Base-by-base conservation (phyloP, 2,888 invertebrate genomes). In the Napeogenes sylphis region DNA sequence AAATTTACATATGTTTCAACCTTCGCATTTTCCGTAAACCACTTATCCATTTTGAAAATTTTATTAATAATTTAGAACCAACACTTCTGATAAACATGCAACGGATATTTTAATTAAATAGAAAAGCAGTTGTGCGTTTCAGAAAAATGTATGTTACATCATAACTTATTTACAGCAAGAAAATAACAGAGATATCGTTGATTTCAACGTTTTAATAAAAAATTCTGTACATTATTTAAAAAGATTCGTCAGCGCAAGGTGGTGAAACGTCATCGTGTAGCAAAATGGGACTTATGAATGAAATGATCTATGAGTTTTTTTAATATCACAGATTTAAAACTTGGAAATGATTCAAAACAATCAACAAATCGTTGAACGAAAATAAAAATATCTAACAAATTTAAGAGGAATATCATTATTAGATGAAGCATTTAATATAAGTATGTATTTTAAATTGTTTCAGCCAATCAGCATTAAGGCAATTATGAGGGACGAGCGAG, bases 401-500 rank as follows among this genome's bases (percentile, higher is more conserved):
- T 42, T 35, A 5, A 35, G 35, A 35, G 6, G 35, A 35, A 35
- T 5, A 35, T 35, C 6, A 35, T 35, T 35, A 35, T 35, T 35
- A 35, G 2, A 35, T 35, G 35, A 35, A 6, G 10, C 10, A 2
- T 8, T 42, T 42, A 10, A 30, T 30, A 14, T 14, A 47, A 47
- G n/a, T 47, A 47, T n/a, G 4, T 21, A 14, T 21, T n/a, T n/a
- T 59, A 30, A 4, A 56, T 0, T 86, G 82, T 88, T 87, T 46
- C 83, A 87, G 87, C 73, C 75, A 67, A 55, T 42, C 42, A 58
- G 53, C 32, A 57, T 69, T 65, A 71, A 71, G 64, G 67, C 67
- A 72, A 80, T 63, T 66, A 90, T 90, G 90, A 87, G 87, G 78
- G 94, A 94, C 79, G 94, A 94, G 78, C 93, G 91, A 78, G 85